Evolutionary conservation across 2,797 vertebrate species (phyloP).

Genomic region (Danio albolineatus): DNA sequence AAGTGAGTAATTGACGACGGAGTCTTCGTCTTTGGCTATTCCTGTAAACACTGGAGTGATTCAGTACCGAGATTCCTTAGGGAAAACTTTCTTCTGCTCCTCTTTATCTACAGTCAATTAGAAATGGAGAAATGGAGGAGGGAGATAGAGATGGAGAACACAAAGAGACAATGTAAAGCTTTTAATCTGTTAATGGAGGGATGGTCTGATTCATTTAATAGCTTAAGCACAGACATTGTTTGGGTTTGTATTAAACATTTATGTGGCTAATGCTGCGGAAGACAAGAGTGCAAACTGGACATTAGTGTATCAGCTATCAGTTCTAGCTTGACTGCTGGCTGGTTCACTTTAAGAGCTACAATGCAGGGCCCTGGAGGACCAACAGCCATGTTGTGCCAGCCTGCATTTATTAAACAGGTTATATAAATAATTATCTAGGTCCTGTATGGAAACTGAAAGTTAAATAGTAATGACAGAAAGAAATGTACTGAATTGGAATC

Average conservation of each 20-base stretch:
- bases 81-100: conserved; percentile 46
- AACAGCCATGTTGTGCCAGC: background rate
- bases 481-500: background rate
- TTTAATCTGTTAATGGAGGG: conserved; percentile 86
- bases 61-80: conserved; percentile 26
- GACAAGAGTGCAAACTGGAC: conserved; percentile 72
- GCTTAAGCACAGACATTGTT: conserved; percentile 74
- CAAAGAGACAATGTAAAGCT: conserved; percentile 80
- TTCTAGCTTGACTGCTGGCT: background rate
- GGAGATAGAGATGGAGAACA: conserved; percentile 44
- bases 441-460: background rate
- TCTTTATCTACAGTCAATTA: conserved; percentile 54
- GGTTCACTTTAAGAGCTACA: background rate
- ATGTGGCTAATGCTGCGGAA: conserved; percentile 81
- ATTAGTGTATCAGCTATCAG: conserved; percentile 57
- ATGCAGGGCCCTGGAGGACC: background rate
- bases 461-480: background rate
- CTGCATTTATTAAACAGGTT: background rate
- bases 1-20: background rate
- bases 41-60: conserved; percentile 1
- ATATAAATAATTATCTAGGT: background rate
- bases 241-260: conserved; percentile 81
- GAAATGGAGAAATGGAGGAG: conserved; percentile 32
- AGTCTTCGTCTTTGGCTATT: conserved; percentile 28
- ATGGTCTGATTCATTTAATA: conserved; percentile 78